Evolutionary conservation across 2,888 invertebrate genomes (phyloP).

Genomic region (Caenorhabditis auriculariae): DNA sequence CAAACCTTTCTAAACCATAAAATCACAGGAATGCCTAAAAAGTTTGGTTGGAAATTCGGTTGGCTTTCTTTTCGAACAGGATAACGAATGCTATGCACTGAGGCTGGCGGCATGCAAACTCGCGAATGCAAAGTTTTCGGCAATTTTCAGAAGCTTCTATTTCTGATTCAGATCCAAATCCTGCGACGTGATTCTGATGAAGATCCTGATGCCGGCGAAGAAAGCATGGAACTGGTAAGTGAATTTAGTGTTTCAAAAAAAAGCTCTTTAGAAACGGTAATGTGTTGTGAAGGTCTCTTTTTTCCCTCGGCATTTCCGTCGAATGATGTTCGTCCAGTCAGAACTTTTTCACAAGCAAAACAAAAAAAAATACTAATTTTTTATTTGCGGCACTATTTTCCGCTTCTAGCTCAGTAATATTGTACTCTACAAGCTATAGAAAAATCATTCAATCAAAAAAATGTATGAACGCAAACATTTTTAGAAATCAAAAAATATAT

Average conservation of each 20-base stretch:
- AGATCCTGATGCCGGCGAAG: slow-evolving; percentile 44
- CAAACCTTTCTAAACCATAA: too few species aligned
- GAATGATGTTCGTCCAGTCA: not conserved
- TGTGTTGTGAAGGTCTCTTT: not conserved
- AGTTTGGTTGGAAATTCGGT: too few species aligned
- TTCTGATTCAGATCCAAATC: slow-evolving; percentile 34
- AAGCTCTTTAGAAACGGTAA: not conserved
- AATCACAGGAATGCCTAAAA: too few species aligned
- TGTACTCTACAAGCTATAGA: not conserved
- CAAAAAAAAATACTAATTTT: not conserved
- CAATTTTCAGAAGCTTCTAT: not conserved
- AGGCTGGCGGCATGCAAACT: too few species aligned
- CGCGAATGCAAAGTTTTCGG: too few species aligned
- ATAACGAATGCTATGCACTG: too few species aligned
- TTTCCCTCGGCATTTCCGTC: not conserved
- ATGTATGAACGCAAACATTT: too few species aligned
- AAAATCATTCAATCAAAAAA: too few species aligned
- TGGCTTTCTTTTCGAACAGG: too few species aligned
- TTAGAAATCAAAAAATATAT: too few species aligned
- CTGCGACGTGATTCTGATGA: slow-evolving; percentile 45
- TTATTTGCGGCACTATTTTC: not conserved
- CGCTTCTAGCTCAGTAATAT: not conserved
- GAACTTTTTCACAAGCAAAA: not conserved
- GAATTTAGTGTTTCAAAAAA: not conserved
- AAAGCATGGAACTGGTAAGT: slow-evolving; percentile 47